These are phyloP conservation scores for Aphrocallistes beatrix DNA, from an alignment of 37 sponge, comb jelly and placozoan species.

Conservation along the genomic window DNA sequence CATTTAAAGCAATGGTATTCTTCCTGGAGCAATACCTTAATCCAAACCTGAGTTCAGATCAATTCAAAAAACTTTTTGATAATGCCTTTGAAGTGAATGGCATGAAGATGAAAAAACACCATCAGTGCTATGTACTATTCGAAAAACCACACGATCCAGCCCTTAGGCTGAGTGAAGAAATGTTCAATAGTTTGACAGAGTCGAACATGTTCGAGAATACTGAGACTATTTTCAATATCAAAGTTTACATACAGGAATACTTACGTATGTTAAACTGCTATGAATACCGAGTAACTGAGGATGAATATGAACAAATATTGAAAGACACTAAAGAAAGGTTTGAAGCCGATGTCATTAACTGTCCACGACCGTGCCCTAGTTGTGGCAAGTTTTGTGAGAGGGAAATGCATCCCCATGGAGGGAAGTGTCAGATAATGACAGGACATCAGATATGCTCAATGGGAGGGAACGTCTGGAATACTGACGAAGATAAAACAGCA, in stretches of 20 bases:
- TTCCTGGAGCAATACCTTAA: background rate
- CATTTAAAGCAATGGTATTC: background rate
- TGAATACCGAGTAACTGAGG: background rate
- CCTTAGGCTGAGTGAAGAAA: background rate
- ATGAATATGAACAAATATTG: background rate
- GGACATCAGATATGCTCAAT: slow-evolving; percentile 9
- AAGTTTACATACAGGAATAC: background rate
- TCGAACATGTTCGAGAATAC: background rate
- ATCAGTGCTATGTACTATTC: background rate
- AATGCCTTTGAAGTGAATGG: background rate
- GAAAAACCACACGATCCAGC: background rate
- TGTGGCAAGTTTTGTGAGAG: background rate
- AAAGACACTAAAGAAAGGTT: background rate
- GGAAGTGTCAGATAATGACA: slow-evolving; percentile 4
- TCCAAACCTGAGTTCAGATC: background rate
- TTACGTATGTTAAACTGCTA: background rate
- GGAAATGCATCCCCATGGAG: background rate
- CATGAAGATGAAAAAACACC: background rate
- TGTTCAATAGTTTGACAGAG: background rate
- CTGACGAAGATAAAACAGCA: background rate
- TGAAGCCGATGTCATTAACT: background rate
- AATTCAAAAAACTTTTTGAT: background rate
- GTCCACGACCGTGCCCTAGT: background rate
- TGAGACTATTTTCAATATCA: background rate
- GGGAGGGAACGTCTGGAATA: slow-evolving; percentile 1